phyloP scores from a whole-genome alignment of 1,140 invertebrate species.

The Camponotus pennsylvanicus region DNA sequence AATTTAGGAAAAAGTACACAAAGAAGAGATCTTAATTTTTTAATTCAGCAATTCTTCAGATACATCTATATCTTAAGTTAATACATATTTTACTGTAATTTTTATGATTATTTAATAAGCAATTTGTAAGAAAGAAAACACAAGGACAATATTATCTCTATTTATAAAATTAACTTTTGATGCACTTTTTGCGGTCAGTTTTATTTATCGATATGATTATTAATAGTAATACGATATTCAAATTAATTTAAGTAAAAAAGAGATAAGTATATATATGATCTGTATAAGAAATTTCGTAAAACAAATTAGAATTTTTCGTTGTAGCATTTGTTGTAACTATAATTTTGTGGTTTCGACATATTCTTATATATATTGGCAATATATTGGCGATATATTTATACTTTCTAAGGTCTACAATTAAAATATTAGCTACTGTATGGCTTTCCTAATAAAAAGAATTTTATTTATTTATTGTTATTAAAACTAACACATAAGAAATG shows the following conservation, averaged over 20 bases:
- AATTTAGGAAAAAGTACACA: background rate
- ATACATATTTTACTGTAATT: background rate
- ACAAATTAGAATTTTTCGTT: background rate
- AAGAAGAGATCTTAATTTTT: background rate
- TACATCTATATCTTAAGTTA: background rate
- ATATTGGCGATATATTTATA: background rate
- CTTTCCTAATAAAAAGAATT: background rate
- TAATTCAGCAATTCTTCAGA: background rate
- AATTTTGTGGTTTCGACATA: background rate
- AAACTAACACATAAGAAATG: too few species aligned
- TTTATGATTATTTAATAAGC: background rate
- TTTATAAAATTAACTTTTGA: constrained; percentile 4
- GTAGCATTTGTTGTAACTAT: too few species aligned
- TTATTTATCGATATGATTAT: background rate
- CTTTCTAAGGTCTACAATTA: background rate
- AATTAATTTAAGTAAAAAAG: background rate
- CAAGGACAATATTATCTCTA: too few species aligned
- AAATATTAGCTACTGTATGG: background rate
- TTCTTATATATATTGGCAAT: background rate
- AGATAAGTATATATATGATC: background rate
- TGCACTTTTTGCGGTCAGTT: background rate
- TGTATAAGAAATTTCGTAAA: background rate
- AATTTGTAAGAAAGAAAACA: background rate
- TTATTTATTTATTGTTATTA: background rate
- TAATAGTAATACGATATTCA: background rate